Evolutionary conservation across 2,113 vertebrate genomes (phyloP), one percentile per base, ranked within the genome.

Genomic region (Cavia aperea): DNA sequence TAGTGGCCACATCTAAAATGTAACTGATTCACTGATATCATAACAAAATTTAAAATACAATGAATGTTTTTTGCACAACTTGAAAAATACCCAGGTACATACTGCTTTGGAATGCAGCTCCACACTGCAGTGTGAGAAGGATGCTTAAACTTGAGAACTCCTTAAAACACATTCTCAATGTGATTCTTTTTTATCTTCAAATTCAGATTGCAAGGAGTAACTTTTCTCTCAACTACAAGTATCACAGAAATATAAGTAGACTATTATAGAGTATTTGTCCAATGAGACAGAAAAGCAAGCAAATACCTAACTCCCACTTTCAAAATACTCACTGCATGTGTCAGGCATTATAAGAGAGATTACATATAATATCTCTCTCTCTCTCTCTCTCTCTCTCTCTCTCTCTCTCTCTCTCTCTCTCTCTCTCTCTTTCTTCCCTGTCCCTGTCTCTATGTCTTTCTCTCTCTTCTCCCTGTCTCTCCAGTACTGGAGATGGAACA

Each of bases 121-220:
- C 24, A 86, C 84, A 91, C 93, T 92, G 43, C 5, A 88, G 4
- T 88, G 49, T 31, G 79, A 54, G 94, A 78, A 94, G 83, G 65
- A 31, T 92, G 88, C 78, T 93, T 92, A 81, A 93, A 81, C 39
- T 65, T n/a, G 51, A 96, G 73, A 97, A 86, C 82, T 89, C 63
- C 84, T 96, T 92, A 88, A 65, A 96, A 96, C 86, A 58, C 39
- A 93, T 15, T 63, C 66, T 87, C 84, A 54, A 54, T 90, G 46
- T 90, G 89, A 92, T 91, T 94, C 81, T 94, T 94, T 85, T 94
- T 96, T 92, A 97, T 95, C 49, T 84, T 90, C 26, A 93, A 94
- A 91, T 72, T 94, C 79, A 87, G 85, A 92, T 91, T 62, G 66
- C 11, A 83, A 77, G 83, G 46, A 82, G 49, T 36, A 81, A 90